A percentile compares a stretch with the other conserved stretches of the same genome.
Evolutionary conservation across 2,888 invertebrate genomes (phyloP).

Genomic region (Calameuta pallipes): DNA sequence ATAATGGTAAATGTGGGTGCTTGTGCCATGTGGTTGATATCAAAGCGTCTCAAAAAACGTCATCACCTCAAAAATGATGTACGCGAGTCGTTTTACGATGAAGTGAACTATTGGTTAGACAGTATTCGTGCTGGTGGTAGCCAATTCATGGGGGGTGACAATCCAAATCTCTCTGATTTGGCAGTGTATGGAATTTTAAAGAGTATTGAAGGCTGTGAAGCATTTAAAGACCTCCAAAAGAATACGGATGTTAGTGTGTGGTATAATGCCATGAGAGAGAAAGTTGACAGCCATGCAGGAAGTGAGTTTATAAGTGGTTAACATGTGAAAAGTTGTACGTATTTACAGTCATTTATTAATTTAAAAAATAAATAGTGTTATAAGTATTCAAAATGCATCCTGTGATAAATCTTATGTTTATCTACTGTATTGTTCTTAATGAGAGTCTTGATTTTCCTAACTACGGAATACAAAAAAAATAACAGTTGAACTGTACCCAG

Average conservation of each 20-base stretch:
- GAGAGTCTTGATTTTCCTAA: not conserved
- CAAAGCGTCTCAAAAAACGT: constrained; percentile 87
- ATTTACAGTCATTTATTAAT: constrained; percentile 22
- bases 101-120: constrained; percentile 82
- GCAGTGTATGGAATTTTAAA: constrained; percentile 90
- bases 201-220: constrained; percentile 93
- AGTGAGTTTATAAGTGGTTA: constrained; percentile 43
- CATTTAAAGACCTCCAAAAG: constrained; percentile 83
- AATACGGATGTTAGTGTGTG: constrained; percentile 82
- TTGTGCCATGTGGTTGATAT: constrained; percentile 91
- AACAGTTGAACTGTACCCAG: constrained; percentile 12
- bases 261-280: constrained; percentile 81
- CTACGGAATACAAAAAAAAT: not conserved
- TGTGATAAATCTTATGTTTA: not conserved
- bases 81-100: constrained; percentile 88
- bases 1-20: constrained; percentile 94
- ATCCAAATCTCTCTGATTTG: constrained; percentile 93
- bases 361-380: constrained; percentile 23
- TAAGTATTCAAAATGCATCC: not conserved
- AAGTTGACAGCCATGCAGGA: constrained; percentile 73
- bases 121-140: constrained; percentile 77
- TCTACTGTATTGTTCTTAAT: not conserved
- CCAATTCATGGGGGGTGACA: constrained; percentile 86
- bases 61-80: constrained; percentile 90
- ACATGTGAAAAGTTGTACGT: not conserved